Base-by-base conservation (phyloP, 2,797 vertebrate species). In the Amazona ochrocephala region DNA sequence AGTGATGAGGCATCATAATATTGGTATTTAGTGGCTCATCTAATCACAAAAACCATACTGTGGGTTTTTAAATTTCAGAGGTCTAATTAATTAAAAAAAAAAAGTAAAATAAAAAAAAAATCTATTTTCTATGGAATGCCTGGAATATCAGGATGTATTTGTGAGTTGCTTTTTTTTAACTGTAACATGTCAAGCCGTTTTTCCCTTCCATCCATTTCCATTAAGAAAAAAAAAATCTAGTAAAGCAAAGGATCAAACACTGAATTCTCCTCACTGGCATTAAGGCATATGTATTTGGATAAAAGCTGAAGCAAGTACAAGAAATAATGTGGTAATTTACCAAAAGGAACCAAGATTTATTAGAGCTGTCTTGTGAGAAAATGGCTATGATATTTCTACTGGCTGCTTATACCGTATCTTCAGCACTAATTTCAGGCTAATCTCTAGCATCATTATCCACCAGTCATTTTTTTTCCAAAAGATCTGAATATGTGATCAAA, bases 321-420 rank as follows among this genome's bases (percentile, higher is more conserved):
- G 58, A 93, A 93, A 76, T 67, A 91, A 77, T 81, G 65, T 77
- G 66, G 66, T 50, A 94, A 95, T 95, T 92, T 94, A 79, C 84
- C 12, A 80, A 96, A 94, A 96, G 70, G 68, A 92, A 79, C 26
- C 6, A 48, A 93, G 91, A 91, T 96, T 94, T 95, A 95, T 94
- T 94, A 79, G 39, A 72, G 67, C 93, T 94, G 87, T 95, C 94
- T 95, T 78, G 51, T 78, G 79, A 89, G 89, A 84, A 94, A 90
- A 88, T 81, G 67, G 62, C 68, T 94, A 77, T 65, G 95, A 95
- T 89, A 94, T 94, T 96, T 96, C 91, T 72, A 72, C 94, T 89
- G 91, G 89, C 88, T 95, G 37, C 88, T 95, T 92, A 79, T 70
- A 87, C 53, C 6, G 0, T 61, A 90, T 90, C 92, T 94, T 88